phyloP scores from a whole-genome alignment of 2,113 vertebrate species.

The Thalassarche chlororhynchos region DNA sequence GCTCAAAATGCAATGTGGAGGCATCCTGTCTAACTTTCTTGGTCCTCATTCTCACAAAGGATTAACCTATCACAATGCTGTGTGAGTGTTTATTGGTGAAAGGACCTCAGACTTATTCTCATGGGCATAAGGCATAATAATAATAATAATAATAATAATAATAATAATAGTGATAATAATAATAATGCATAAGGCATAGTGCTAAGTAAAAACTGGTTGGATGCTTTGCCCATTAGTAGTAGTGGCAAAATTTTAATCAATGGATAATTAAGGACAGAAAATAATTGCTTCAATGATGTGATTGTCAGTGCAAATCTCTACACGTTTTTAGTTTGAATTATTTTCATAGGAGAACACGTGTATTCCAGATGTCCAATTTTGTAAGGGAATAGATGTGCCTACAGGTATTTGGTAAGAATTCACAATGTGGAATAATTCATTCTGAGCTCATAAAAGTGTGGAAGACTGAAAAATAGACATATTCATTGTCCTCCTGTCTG shows the following conservation, averaged over 20 bases:
- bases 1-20: not conserved
- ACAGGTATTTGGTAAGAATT: not conserved
- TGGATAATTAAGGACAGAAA: not conserved
- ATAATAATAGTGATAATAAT: not conserved
- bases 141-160: not conserved
- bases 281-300: not conserved
- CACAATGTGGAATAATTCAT: not conserved
- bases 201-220: not conserved
- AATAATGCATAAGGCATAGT: not conserved
- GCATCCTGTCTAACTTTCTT: not conserved
- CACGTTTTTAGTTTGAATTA: not conserved
- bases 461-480: not conserved
- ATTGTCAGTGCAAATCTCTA: not conserved
- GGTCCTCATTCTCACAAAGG: not conserved
- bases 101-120: not conserved
- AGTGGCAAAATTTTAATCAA: not conserved
- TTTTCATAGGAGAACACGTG: not conserved
- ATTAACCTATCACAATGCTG: not conserved
- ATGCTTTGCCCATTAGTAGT: not conserved
- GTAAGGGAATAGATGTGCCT: not conserved
- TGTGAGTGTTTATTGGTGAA: not conserved
- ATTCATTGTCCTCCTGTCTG: not conserved
- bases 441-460: not conserved
- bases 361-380: not conserved
- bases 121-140: not conserved